Evolutionary conservation across 2,113 vertebrate genomes (phyloP).

Genomic region (Carettochelys insculpta): DNA sequence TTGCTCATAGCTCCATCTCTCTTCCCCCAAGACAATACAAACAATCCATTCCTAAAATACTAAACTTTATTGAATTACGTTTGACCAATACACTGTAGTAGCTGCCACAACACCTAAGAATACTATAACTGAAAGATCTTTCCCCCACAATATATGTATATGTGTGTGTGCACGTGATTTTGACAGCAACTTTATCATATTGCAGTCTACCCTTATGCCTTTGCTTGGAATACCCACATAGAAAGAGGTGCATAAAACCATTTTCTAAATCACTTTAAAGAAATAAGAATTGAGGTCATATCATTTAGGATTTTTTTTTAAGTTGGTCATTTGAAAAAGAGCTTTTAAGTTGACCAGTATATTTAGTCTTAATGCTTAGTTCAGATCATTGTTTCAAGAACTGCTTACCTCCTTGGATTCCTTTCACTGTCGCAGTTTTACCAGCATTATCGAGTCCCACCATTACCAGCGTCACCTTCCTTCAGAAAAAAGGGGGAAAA

Average conservation of each 20-base stretch:
- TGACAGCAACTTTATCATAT: background rate
- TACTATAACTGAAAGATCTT: background rate
- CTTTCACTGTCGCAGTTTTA: slow-evolving; percentile 91
- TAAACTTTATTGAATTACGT: background rate
- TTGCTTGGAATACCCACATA: background rate
- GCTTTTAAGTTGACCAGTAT: background rate
- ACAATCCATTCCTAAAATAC: background rate
- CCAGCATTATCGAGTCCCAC: slow-evolving; percentile 97
- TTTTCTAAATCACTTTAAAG: background rate
- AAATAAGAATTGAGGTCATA: background rate
- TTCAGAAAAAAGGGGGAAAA: slow-evolving; percentile 71
- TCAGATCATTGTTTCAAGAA: background rate
- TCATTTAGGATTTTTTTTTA: background rate
- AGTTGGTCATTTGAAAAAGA: background rate
- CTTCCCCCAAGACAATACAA: background rate
- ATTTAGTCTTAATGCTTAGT: background rate
- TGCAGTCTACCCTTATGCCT: background rate
- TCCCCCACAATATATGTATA: background rate
- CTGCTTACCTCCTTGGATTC: slow-evolving; percentile 93
- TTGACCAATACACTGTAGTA: background rate
- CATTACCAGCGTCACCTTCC: slow-evolving; percentile 96
- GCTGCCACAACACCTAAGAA: background rate
- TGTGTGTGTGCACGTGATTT: too few species aligned
- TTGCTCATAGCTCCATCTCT: background rate
- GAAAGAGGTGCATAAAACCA: background rate